Evolutionary conservation across 2,797 vertebrate species (phyloP), one percentile per base, ranked within the genome.

Genomic region (Pelobates cultripes): DNA sequence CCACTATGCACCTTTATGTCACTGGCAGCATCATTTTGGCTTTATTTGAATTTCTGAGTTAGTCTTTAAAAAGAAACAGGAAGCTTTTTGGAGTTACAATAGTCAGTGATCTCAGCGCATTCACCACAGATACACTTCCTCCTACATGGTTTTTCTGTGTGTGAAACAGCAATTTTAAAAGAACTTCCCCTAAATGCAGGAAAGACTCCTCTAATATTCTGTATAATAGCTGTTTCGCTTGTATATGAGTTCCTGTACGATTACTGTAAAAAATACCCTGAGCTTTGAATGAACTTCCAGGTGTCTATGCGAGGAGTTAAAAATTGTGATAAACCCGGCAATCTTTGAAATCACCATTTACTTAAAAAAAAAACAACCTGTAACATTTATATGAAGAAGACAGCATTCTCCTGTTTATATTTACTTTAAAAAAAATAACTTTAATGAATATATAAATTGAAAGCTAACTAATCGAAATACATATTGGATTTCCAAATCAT

Each of bases 1-100:
- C 5, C 0, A 43, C 79, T 77, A 76, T 83, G 82, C 90, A 82
- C 85, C 79, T 69, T 40, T 28, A 7, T 47, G 86, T 81, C 88
- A 89, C 90, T 88, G 89, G 88, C 78, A 84, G 86, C 71, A 40
- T 7, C n/a, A 81, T 1, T 86, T 88, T 87, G 86, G 90, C 89
- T 87, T 89, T 84, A 83, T 89, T 92, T 92, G 90, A 92, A 91
- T 91, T 90, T 90, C 86, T 86, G 89, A 87, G 86, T 86, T 86
- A 89, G 87, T 85, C 89, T 80, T 82, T 86, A 90, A 90, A 89
- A 92, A 94, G 94, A 95, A 91, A 96, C 94, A 94, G 94, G 95
- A 96, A 96, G 94, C 88, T 88, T 67, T 71, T 83, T 77, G 69
- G 47, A 73, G 61, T 73, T 43, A 43, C 78, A 10, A 4, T 85